Conservation (phyloP, 2,797 vertebrate genomes). For the Sparus aurata region DNA sequence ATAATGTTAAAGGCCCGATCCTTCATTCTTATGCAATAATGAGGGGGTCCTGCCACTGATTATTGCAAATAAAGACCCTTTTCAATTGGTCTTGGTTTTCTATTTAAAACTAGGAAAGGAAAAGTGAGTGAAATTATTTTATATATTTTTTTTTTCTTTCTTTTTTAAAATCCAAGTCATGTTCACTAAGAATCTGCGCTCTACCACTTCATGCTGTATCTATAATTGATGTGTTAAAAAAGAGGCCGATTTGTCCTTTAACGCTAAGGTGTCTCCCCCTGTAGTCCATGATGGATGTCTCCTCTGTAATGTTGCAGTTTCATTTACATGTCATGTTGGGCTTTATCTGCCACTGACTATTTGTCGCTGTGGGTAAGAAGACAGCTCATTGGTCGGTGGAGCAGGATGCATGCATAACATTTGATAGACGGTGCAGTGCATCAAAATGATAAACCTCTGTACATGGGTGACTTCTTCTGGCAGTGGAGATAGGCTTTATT, state of each 20-base stretch:
- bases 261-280: neutral
- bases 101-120: neutral
- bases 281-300: conserved; percentile 52
- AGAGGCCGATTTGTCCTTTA: conserved; percentile 6
- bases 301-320: conserved; percentile 30
- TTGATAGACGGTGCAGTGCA: conserved; percentile 13
- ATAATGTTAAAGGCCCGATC: conserved; percentile 57
- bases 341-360: conserved; percentile 47
- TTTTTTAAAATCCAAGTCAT: neutral
- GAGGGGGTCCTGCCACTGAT: conserved; percentile 10
- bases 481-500: conserved; percentile 44
- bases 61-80: conserved; percentile 4
- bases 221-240: conserved; percentile 37
- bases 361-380: conserved; percentile 7
- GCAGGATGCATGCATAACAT: neutral
- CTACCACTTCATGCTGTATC: neutral
- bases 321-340: conserved; percentile 43
- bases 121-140: neutral
- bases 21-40: conserved; percentile 10
- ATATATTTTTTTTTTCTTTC: neutral
- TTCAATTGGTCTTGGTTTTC: too few species aligned
- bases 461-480: conserved; percentile 17
- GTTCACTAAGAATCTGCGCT: conserved; percentile 6
- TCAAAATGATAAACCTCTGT: conserved; percentile 31
- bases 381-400: conserved; percentile 41